Evolutionary conservation across 2,888 invertebrate genomes (phyloP), one percentile per base, ranked within the genome.

Genomic region (Phyllotreta cruciferae): DNA sequence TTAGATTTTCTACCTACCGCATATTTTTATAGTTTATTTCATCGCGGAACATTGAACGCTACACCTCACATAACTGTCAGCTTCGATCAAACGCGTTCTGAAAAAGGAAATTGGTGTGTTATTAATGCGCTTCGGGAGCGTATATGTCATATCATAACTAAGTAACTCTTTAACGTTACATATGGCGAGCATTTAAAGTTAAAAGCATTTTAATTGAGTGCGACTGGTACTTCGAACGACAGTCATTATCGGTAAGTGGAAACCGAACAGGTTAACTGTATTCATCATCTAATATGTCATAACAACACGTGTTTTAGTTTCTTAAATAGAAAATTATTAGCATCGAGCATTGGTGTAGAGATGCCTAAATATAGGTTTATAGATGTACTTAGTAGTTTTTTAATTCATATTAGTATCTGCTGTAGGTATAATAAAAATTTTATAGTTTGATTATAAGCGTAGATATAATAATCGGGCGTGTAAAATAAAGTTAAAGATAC

Each of bases 221-320:
- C 41, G 56, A 57, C 53, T 64, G 44, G 57, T 57, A 61, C 61
- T 57, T 57, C 50, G 52, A 64, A 57, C 24, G 53, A 45, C 49
- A 54, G 54, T 61, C 61, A 61, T 64, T 64, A 64, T 61, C 52
- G 11, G 60, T 60, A 60, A 60, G 52, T 60, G 60, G 56, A 58
- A 60, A 65, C 54, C 41, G 55, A 60, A 63, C 60, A 62, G 66
- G 66, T 68, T 61, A 62, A 61, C 61, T 49, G 63, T 53, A 60
- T 65, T 71, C 69, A 66, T 72, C 70, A 72, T 72, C 68, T 62
- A 56, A 64, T 62, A 63, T 66, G 69, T 72, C 71, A 72, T 72
- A 72, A 72, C 66, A 72, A 72, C 71, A 72, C 66, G 68, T 72
- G 71, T 66, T 66, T 63, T 49, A 41, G 45, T 52, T 60, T 53